Conservation (phyloP, 2,888 invertebrate genomes). For the Oscheius onirici region DNA sequence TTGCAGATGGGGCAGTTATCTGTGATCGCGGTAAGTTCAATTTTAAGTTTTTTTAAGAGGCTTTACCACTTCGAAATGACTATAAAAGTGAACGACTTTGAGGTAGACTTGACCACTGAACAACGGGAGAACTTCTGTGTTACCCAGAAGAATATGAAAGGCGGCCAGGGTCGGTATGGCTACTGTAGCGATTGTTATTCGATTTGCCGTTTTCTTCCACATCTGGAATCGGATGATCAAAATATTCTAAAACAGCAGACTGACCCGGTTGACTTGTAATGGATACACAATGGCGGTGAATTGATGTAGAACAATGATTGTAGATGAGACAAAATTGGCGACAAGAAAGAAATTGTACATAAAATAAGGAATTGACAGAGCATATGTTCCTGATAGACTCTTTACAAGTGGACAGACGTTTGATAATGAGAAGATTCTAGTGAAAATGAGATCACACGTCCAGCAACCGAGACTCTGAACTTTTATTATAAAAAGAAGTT, state of each 20-base stretch:
- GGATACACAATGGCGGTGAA: constrained; percentile 12
- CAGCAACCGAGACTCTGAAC: constrained; percentile 14
- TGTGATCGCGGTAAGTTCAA: not conserved
- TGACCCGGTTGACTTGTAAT: not conserved
- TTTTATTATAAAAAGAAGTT: not conserved
- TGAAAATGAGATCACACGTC: constrained; percentile 11
- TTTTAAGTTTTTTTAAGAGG: no score
- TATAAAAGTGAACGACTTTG: constrained; percentile 1
- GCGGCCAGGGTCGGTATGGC: not conserved
- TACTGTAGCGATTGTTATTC: not conserved
- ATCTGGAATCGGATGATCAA: not conserved
- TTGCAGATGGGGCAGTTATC: constrained; percentile 13
- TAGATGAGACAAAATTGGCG: not conserved
- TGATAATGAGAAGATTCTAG: constrained; percentile 5
- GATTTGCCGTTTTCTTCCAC: not conserved
- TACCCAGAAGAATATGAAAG: constrained; percentile 13
- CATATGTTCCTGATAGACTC: not conserved
- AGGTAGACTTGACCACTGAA: constrained; percentile 8
- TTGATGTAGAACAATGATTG: constrained; percentile 12
- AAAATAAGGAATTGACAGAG: constrained; percentile 11
- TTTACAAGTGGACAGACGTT: not conserved
- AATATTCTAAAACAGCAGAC: not conserved
- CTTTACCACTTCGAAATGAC: not conserved
- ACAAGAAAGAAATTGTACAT: constrained; percentile 15
- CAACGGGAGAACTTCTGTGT: not conserved